phyloP scores from a whole-genome alignment of 2,113 vertebrate species.

The Hippopotamus amphibius region DNA sequence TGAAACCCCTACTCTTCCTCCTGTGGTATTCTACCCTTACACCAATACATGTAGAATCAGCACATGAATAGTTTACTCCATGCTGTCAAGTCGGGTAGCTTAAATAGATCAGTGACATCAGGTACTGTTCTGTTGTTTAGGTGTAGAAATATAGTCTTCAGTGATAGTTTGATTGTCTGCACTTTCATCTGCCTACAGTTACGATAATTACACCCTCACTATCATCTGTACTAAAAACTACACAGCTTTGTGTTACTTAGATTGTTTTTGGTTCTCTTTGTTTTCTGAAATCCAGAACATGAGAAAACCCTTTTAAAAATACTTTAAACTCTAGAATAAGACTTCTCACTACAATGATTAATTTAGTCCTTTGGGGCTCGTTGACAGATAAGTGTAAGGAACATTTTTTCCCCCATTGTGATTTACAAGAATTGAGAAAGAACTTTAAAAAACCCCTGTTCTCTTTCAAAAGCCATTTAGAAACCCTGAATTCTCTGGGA shows the following conservation, averaged over 20 bases:
- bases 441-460: background rate
- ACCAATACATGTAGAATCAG: background rate
- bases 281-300: background rate
- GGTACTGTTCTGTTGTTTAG: background rate
- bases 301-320: conserved; percentile 28
- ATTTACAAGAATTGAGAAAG: conserved; percentile 14
- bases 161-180: background rate
- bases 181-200: background rate
- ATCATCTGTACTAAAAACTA: background rate
- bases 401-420: background rate
- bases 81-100: background rate
- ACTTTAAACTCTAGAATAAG: background rate
- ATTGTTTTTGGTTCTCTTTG: background rate
- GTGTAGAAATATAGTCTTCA: background rate
- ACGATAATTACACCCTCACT: background rate
- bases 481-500: background rate
- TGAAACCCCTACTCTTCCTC: background rate
- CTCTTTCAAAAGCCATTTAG: background rate
- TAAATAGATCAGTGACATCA: background rate
- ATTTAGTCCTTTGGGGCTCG: conserved; percentile 13
- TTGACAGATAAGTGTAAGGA: background rate
- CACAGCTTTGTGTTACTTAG: background rate
- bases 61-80: background rate
- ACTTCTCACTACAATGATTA: background rate
- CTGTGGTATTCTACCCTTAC: background rate